phyloP scores from a whole-genome alignment of 1,140 invertebrate species.

The Augochlora pura region DNA sequence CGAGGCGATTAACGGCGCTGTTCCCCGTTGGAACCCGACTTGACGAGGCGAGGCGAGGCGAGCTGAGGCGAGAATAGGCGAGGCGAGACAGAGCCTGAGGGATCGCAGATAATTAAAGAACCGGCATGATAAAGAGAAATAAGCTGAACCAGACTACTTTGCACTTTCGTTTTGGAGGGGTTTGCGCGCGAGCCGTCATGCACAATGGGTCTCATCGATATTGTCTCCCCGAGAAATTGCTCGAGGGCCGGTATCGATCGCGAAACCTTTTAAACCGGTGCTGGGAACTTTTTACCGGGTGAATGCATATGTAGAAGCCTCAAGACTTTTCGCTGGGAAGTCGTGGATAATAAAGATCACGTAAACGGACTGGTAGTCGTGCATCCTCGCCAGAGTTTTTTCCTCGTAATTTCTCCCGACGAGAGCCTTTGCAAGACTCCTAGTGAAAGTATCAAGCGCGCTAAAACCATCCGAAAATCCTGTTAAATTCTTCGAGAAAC shows the following conservation, averaged over 20 bases:
- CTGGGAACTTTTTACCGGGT: not conserved
- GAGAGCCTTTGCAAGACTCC: no score
- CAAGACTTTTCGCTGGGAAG: not conserved
- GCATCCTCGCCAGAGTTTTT: no score
- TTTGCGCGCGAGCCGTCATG: conserved; percentile 21
- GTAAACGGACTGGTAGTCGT: no score
- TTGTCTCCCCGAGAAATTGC: conserved; percentile 43
- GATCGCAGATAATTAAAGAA: conserved; percentile 37
- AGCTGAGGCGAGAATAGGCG: no score
- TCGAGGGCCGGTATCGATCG: conserved; percentile 41
- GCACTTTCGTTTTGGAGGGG: conserved; percentile 18
- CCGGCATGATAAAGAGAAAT: conserved; percentile 25
- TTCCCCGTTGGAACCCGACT: conserved; percentile 1
- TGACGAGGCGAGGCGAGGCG: not conserved
- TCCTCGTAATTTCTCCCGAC: no score
- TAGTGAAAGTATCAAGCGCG: no score
- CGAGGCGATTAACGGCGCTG: conserved; percentile 31
- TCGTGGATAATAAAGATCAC: not conserved
- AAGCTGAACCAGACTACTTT: conserved; percentile 48
- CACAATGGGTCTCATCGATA: conserved; percentile 43
- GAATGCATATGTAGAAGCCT: conserved; percentile 19
- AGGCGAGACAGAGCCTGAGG: no score
- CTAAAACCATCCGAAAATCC: no score
- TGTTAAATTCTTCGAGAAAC: no score
- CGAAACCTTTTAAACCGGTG: conserved; percentile 21